Conservation (phyloP, 2,888 invertebrate species). For the Clostera curtula region DNA sequence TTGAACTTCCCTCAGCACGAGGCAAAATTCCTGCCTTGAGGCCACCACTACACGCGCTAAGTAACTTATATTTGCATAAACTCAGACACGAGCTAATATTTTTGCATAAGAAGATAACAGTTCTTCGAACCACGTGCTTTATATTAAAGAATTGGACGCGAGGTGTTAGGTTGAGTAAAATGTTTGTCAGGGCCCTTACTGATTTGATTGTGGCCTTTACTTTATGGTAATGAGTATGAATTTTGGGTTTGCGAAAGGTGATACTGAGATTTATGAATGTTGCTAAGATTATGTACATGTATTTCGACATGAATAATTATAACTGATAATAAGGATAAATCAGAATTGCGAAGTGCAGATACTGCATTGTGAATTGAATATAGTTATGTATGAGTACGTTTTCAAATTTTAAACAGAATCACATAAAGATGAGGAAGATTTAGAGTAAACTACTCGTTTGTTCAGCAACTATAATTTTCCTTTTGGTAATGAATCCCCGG, state of each 20-base stretch:
- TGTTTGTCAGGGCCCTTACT: slow-evolving; percentile 27
- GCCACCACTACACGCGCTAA: slow-evolving; percentile 50
- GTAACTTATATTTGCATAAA: slow-evolving; percentile 61
- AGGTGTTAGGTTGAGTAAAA: slow-evolving; percentile 31
- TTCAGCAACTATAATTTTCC: too few relatives aligned
- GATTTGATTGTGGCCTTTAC: slow-evolving; percentile 30
- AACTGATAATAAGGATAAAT: slow-evolving; percentile 22
- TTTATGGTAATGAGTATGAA: slow-evolving; percentile 37
- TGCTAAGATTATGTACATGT: slow-evolving; percentile 14
- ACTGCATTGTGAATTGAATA: too few relatives aligned
- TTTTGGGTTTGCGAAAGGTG: slow-evolving; percentile 11
- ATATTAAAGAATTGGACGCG: slow-evolving; percentile 33
- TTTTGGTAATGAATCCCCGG: too few relatives aligned
- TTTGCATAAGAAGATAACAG: slow-evolving; percentile 67
- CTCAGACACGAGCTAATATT: slow-evolving; percentile 70
- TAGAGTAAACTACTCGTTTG: too few relatives aligned
- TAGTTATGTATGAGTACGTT: too few relatives aligned
- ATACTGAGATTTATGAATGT: slow-evolving; percentile 16
- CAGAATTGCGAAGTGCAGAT: too few relatives aligned
- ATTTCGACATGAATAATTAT: slow-evolving; percentile 2
- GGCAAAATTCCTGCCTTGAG: slow-evolving; percentile 42
- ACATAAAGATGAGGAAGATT: too few relatives aligned
- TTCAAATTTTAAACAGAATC: too few relatives aligned
- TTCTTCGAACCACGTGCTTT: slow-evolving; percentile 51
- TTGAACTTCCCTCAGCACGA: slow-evolving; percentile 54